Percentiles rank a stretch among this genome's conserved stretches.
These are phyloP conservation scores for Monoplex corrugatus DNA, from an alignment of 2,888 invertebrate genomes.

Conservation along the genomic window DNA sequence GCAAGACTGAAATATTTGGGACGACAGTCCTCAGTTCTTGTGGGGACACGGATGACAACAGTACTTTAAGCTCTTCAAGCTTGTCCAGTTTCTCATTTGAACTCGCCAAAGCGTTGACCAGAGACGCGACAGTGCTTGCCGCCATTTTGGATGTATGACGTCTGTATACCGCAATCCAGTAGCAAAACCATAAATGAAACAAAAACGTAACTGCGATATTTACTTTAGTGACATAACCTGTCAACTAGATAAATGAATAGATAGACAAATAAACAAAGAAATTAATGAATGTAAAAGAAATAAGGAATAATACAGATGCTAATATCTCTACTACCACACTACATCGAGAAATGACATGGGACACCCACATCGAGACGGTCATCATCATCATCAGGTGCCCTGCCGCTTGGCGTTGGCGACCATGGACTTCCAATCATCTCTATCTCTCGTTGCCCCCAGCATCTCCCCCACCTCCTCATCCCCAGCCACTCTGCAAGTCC, in stretches of 20 bases:
- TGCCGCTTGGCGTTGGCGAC: too few species aligned
- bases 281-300: not conserved
- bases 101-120: slow-evolving; percentile 64
- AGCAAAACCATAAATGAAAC: not conserved
- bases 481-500: too few species aligned
- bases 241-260: too few species aligned
- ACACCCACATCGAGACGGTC: too few species aligned
- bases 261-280: not conserved
- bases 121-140: slow-evolving; percentile 44
- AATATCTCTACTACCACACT: too few species aligned
- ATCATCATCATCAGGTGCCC: too few species aligned
- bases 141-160: slow-evolving; percentile 18
- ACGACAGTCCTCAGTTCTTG: slow-evolving; percentile 63
- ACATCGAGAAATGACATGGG: too few species aligned
- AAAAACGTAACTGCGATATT: not conserved
- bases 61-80: slow-evolving; percentile 70
- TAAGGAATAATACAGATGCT: not conserved
- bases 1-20: slow-evolving; percentile 69
- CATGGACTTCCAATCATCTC: too few species aligned
- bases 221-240: too few species aligned
- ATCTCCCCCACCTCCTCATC: too few species aligned
- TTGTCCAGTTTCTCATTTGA: slow-evolving; percentile 64
- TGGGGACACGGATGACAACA: slow-evolving; percentile 63
- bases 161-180: not conserved
- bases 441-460: too few species aligned